Evolutionary conservation across 1,140 invertebrate genomes (phyloP).

Genomic region (Planococcus citri): DNA sequence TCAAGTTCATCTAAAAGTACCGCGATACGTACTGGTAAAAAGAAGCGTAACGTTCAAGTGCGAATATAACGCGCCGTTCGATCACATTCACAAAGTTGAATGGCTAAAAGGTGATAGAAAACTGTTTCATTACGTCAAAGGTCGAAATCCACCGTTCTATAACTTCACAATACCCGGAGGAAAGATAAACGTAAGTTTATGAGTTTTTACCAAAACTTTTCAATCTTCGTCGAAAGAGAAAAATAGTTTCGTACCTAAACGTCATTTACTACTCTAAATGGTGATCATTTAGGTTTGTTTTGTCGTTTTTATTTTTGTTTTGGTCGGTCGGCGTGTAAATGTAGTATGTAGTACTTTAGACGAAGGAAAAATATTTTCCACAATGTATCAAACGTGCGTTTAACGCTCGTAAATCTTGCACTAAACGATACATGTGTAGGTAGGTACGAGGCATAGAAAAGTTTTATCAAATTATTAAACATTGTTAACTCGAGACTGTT

Average conservation of each 20-base stretch:
- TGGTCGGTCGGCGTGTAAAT: neutral
- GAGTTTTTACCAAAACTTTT: constrained; percentile 25
- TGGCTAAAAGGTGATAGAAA: constrained; percentile 60
- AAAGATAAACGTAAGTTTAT: constrained; percentile 55
- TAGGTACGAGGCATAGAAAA: too few relatives aligned
- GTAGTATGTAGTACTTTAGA: too few relatives aligned
- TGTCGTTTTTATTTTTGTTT: constrained; percentile 15
- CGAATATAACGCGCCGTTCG: constrained; percentile 36
- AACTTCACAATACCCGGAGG: constrained; percentile 48
- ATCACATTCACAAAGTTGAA: constrained; percentile 42
- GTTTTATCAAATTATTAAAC: too few relatives aligned
- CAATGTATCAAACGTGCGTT: neutral
- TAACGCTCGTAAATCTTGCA: neutral
- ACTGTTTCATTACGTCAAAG: constrained; percentile 64
- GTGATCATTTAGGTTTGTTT: constrained; percentile 13
- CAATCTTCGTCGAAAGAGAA: constrained; percentile 15
- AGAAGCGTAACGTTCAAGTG: constrained; percentile 35
- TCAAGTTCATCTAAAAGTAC: constrained; percentile 29
- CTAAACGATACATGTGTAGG: too few relatives aligned
- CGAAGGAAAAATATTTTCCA: too few relatives aligned
- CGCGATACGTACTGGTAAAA: constrained; percentile 36
- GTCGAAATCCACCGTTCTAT: constrained; percentile 53
- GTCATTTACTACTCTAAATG: constrained; percentile 5
- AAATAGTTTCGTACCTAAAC: constrained; percentile 11
- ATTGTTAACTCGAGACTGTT: too few relatives aligned